phyloP scores from a whole-genome alignment of 1,140 invertebrate genomes.

The Teleopsis dalmanni region DNA sequence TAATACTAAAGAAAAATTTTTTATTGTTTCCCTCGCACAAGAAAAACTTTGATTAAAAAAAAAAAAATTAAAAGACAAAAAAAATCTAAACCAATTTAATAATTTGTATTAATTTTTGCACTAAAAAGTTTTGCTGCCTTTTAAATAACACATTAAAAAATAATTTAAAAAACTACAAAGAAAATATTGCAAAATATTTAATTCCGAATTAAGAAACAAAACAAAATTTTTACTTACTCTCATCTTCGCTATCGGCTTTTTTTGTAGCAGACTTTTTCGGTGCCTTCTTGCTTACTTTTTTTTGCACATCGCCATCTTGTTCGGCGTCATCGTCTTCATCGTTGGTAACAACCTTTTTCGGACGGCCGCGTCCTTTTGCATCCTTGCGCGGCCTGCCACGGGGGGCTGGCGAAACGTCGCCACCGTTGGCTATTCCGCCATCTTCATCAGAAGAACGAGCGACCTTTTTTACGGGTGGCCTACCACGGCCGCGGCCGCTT shows the following conservation, averaged over 20 bases:
- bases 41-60: too few relatives aligned
- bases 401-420: neutral
- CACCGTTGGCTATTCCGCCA: neutral
- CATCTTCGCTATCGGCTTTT: slow-evolving; percentile 7
- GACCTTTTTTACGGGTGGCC: slow-evolving; percentile 3
- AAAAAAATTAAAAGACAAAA: too few relatives aligned
- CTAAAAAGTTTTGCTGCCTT: too few relatives aligned
- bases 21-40: too few relatives aligned
- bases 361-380: slow-evolving; percentile 31
- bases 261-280: slow-evolving; percentile 1
- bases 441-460: slow-evolving; percentile 1
- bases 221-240: slow-evolving; percentile 4
- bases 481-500: slow-evolving; percentile 6
- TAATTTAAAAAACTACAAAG: too few relatives aligned
- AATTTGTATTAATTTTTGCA: too few relatives aligned
- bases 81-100: too few relatives aligned
- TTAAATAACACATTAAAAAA: too few relatives aligned
- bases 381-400: neutral
- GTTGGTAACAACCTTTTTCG: slow-evolving; percentile 12
- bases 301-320: slow-evolving; percentile 17
- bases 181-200: too few relatives aligned
- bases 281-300: neutral
- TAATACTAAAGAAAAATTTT: too few relatives aligned
- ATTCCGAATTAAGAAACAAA: neutral
- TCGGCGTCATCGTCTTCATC: slow-evolving; percentile 14